A percentile compares a stretch with the other conserved stretches of the same genome.
Conservation (phyloP, 2,797 vertebrate genomes). For the Capromys pilorides region DNA sequence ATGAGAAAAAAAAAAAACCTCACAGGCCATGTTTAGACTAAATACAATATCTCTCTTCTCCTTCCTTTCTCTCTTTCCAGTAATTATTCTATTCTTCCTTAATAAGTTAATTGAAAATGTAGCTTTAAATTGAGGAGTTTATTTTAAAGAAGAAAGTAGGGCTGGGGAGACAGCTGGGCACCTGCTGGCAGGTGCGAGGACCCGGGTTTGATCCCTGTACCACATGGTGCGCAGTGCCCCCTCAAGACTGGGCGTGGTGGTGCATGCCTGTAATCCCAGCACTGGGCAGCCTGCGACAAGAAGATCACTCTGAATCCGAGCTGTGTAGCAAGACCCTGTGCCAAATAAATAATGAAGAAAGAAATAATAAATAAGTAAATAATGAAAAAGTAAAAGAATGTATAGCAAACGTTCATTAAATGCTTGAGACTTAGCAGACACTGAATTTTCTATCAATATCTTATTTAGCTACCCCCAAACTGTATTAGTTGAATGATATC, state of each 20-base stretch:
- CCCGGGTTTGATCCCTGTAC: no score
- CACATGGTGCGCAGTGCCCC: no score
- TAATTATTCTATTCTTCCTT: not conserved
- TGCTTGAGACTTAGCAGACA: not conserved
- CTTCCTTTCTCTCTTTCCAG: not conserved
- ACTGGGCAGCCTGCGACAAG: no score
- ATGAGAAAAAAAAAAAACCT: conserved; percentile 46
- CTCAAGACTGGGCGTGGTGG: no score
- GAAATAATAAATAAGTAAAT: no score
- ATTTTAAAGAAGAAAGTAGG: not conserved
- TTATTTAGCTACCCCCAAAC: not conserved
- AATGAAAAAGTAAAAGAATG: not conserved
- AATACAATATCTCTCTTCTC: not conserved
- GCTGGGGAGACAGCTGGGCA: no score
- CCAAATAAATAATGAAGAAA: no score
- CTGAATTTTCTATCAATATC: conserved; percentile 1
- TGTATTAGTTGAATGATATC: not conserved
- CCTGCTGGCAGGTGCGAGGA: no score
- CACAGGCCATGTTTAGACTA: not conserved
- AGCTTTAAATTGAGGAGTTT: not conserved
- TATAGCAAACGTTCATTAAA: not conserved
- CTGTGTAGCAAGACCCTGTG: no score
- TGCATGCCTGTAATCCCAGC: no score
- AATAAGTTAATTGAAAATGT: conserved; percentile 31
- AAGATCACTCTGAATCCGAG: no score